Evolutionary conservation across 2,888 invertebrate species (phyloP).

Genomic region (Xestobium rufovillosum): DNA sequence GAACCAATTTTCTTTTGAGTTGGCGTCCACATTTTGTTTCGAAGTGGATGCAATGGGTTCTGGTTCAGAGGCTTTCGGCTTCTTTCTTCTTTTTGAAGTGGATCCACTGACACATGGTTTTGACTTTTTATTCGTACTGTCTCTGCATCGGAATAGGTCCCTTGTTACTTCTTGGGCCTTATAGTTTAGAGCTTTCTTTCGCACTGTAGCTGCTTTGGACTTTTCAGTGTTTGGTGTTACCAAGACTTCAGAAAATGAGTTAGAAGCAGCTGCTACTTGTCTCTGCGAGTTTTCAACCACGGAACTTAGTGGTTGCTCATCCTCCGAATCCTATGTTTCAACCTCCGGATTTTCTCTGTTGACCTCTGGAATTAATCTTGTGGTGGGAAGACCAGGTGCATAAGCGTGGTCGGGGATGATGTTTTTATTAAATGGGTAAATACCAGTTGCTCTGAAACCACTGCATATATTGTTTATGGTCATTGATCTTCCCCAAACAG

Average conservation of each 20-base stretch:
- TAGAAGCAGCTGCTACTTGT: background rate
- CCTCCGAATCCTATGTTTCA: slow-evolving; percentile 9
- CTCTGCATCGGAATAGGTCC: slow-evolving; percentile 12
- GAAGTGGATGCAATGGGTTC: too few species aligned
- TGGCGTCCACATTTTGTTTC: too few species aligned
- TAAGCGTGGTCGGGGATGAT: slow-evolving; percentile 27
- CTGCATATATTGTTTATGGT: slow-evolving; percentile 23
- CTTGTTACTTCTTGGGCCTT: slow-evolving; percentile 14
- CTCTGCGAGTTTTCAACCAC: slow-evolving; percentile 3
- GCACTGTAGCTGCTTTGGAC: slow-evolving; percentile 5
- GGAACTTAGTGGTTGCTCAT: slow-evolving; percentile 8
- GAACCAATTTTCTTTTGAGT: too few species aligned
- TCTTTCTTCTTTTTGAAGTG: too few species aligned
- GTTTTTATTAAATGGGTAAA: slow-evolving; percentile 26
- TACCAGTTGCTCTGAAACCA: too few species aligned
- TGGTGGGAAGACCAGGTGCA: slow-evolving; percentile 20
- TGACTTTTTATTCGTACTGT: slow-evolving; percentile 2
- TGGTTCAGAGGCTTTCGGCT: too few species aligned
- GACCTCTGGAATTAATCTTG: too few species aligned
- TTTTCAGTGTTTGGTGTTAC: slow-evolving; percentile 6
- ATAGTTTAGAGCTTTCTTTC: slow-evolving; percentile 15
- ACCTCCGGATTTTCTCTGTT: slow-evolving; percentile 4
- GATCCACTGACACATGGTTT: too few species aligned
- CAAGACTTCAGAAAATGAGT: slow-evolving; percentile 5
- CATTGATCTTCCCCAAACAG: slow-evolving; percentile 28